These are phyloP conservation scores for Bombyx mori DNA, from an alignment of 1,140 invertebrate genomes.

Conservation along the genomic window DNA sequence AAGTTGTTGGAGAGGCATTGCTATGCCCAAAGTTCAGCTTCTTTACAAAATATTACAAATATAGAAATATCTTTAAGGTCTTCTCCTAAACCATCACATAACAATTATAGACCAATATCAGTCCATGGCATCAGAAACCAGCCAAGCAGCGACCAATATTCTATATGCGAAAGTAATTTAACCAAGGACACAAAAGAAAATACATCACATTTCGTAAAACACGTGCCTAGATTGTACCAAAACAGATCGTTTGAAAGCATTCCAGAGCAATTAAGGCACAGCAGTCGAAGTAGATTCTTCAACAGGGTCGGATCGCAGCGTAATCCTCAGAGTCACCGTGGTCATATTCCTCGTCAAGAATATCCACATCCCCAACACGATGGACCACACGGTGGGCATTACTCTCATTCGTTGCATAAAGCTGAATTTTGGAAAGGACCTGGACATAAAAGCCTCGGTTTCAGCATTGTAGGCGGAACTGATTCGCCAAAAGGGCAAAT, in stretches of 20 bases:
- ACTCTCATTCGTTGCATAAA: slow-evolving; percentile 47
- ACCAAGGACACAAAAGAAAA: slow-evolving; percentile 61
- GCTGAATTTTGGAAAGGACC: slow-evolving; percentile 84
- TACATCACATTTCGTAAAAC: slow-evolving; percentile 55
- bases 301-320: slow-evolving; percentile 51
- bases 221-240: slow-evolving; percentile 56
- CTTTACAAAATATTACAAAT: slow-evolving; percentile 66
- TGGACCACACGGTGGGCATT: slow-evolving; percentile 27
- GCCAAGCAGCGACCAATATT: slow-evolving; percentile 27
- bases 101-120: slow-evolving; percentile 60
- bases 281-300: slow-evolving; percentile 55
- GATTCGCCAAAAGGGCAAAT: slow-evolving; percentile 91
- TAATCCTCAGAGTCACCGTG: slow-evolving; percentile 22
- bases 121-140: slow-evolving; percentile 44
- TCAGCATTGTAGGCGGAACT: slow-evolving; percentile 91
- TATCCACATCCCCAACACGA: slow-evolving; percentile 28
- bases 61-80: slow-evolving; percentile 63
- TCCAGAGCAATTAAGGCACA: slow-evolving; percentile 56
- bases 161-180: slow-evolving; percentile 37
- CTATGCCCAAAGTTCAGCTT: slow-evolving; percentile 43
- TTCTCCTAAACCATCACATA: slow-evolving; percentile 41
- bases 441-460: slow-evolving; percentile 89
- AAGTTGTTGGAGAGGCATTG: slow-evolving; percentile 61
- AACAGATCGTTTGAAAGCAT: slow-evolving; percentile 66
- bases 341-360: slow-evolving; percentile 35